phyloP scores from a whole-genome alignment of 2,888 invertebrate genomes.

The Allophyes oxyacanthae region DNA sequence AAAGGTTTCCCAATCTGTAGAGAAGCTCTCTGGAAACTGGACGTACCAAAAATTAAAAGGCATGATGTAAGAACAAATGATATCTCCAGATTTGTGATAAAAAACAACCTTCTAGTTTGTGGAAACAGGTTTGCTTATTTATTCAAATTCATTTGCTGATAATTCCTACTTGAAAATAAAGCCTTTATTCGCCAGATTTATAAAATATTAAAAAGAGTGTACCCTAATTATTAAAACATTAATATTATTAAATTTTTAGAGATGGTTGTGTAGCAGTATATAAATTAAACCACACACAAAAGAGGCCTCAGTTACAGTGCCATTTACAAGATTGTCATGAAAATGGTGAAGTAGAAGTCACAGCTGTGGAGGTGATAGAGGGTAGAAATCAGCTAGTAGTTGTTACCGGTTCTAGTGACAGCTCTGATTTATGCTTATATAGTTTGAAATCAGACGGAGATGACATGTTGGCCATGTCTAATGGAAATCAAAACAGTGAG shows the following conservation, averaged over 20 bases:
- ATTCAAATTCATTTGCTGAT: background rate
- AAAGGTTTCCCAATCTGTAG: constrained; percentile 65
- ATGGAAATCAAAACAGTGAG: constrained; percentile 40
- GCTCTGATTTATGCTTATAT: constrained; percentile 61
- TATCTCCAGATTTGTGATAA: constrained; percentile 80
- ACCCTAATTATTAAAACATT: too few species aligned
- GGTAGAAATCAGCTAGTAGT: constrained; percentile 54
- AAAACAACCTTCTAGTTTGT: constrained; percentile 73
- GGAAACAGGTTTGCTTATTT: constrained; percentile 77
- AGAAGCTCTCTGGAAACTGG: constrained; percentile 67
- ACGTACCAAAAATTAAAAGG: constrained; percentile 73
- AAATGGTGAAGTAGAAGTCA: constrained; percentile 75
- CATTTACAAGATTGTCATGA: constrained; percentile 76
- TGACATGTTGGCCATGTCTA: constrained; percentile 6
- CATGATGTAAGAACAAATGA: constrained; percentile 82
- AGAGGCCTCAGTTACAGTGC: constrained; percentile 65
- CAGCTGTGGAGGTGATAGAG: constrained; percentile 74
- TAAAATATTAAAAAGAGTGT: too few species aligned
- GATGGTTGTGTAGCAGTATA: constrained; percentile 79
- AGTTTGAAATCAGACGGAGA: constrained; percentile 23
- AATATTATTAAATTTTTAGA: too few species aligned
- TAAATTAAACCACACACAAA: constrained; percentile 55
- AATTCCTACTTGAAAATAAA: background rate
- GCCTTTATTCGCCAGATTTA: too few species aligned
- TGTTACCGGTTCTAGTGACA: constrained; percentile 70